phyloP scores from a whole-genome alignment of 2,113 vertebrate species.

The Lipophrys pholis region DNA sequence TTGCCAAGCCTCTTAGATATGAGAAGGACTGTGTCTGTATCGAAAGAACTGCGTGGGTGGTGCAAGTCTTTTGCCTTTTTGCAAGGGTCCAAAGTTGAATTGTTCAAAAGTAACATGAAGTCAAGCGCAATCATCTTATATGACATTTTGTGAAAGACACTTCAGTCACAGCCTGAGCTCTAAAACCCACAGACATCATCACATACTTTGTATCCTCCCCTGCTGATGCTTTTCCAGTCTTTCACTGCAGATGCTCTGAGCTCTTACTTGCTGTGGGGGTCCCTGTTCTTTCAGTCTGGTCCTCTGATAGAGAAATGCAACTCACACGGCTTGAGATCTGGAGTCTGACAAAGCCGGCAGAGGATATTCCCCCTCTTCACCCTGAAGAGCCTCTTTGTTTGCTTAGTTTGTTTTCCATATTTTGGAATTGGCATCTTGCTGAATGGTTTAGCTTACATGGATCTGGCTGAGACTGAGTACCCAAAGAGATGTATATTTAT shows the following conservation, averaged over 20 bases:
- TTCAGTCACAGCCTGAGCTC: no score
- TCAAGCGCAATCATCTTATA: not conserved
- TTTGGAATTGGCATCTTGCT: not conserved
- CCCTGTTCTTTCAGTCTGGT: not conserved
- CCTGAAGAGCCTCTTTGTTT: not conserved
- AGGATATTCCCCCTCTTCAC: not conserved
- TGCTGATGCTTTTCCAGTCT: not conserved
- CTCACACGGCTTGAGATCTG: not conserved
- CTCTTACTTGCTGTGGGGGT: not conserved
- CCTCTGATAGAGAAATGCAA: not conserved
- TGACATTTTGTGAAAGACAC: not conserved
- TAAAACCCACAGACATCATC: no score
- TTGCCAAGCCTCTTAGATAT: not conserved
- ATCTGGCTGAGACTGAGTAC: not conserved
- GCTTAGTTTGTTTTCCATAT: not conserved
- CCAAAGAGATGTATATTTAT: not conserved
- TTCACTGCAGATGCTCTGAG: not conserved
- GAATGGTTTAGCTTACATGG: not conserved
- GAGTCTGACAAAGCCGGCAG: not conserved
- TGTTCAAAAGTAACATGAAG: slow-evolving; percentile 1
- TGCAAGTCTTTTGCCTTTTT: not conserved
- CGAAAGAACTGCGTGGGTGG: slow-evolving; percentile 7
- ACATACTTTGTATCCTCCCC: no score
- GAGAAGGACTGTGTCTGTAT: slow-evolving; percentile 8
- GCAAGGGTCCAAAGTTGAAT: not conserved